These are phyloP conservation scores for Rhingia campestris DNA, from an alignment of 2,888 invertebrate genomes.

Conservation along the genomic window DNA sequence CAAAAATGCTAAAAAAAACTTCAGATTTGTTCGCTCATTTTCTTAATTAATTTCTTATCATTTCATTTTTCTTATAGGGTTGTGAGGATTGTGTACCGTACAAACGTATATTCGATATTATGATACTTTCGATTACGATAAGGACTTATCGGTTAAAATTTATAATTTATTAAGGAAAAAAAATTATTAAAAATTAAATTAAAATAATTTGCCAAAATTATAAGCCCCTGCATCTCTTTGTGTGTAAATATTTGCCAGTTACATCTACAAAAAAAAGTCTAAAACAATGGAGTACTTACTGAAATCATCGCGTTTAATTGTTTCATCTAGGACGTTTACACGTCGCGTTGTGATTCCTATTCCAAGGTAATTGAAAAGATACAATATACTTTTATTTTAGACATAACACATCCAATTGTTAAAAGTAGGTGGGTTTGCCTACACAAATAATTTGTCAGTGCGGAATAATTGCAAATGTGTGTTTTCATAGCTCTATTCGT, in stretches of 20 bases:
- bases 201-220: slow-evolving; percentile 3
- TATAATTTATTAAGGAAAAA: slow-evolving; percentile 50
- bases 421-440: background rate
- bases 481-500: background rate
- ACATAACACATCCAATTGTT: background rate
- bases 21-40: slow-evolving; percentile 2
- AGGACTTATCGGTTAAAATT: slow-evolving; percentile 61
- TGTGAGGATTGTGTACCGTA: slow-evolving; percentile 80
- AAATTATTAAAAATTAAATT: slow-evolving; percentile 9
- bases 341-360: slow-evolving; percentile 82
- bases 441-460: background rate
- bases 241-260: slow-evolving; percentile 28
- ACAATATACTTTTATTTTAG: slow-evolving; percentile 11
- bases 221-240: slow-evolving; percentile 53
- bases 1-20: background rate
- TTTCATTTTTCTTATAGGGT: slow-evolving; percentile 75
- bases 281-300: slow-evolving; percentile 81
- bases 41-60: slow-evolving; percentile 30
- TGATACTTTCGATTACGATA: slow-evolving; percentile 80
- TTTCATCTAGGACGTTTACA: slow-evolving; percentile 81
- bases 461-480: background rate
- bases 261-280: slow-evolving; percentile 25
- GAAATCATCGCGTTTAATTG: slow-evolving; percentile 81
- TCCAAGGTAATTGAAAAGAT: slow-evolving; percentile 80
- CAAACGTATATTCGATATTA: slow-evolving; percentile 80